phyloP scores from a whole-genome alignment of 2,888 invertebrate genomes.

The Dendrolimus houi region DNA sequence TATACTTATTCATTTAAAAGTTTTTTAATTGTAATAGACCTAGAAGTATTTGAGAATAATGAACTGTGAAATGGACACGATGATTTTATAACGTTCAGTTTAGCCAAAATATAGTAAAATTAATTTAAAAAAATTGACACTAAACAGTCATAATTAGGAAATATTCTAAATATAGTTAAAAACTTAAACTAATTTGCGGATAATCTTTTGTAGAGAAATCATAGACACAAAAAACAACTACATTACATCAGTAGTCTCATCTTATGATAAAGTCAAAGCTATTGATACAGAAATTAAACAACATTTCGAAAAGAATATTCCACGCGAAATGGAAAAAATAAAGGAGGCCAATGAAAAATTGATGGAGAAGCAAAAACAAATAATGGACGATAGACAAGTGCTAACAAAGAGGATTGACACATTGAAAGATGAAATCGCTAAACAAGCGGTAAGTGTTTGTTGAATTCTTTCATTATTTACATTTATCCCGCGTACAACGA shows the following conservation, averaged over 20 bases:
- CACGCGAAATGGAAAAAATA: conserved; percentile 67
- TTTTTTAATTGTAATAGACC: no score
- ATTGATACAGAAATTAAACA: conserved; percentile 74
- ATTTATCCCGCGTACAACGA: no score
- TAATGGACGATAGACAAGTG: conserved; percentile 55
- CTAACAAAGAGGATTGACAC: conserved; percentile 69
- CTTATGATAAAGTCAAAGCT: conserved; percentile 69
- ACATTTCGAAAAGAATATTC: conserved; percentile 73
- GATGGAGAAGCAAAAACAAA: conserved; percentile 63
- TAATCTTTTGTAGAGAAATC: conserved; percentile 30
- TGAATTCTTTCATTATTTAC: not conserved
- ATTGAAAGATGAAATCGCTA: conserved; percentile 76
- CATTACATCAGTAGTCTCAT: conserved; percentile 49
- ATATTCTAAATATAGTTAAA: no score
- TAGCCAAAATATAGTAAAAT: no score
- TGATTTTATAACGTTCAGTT: no score
- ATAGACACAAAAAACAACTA: conserved; percentile 61
- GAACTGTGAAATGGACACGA: no score
- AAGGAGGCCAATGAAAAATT: conserved; percentile 64
- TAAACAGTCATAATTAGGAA: no score
- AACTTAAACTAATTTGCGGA: no score
- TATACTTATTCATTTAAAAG: no score
- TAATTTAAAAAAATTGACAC: no score
- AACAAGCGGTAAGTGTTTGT: conserved; percentile 59
- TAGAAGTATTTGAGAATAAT: no score